Conservation (phyloP, 1,140 invertebrate genomes). For the Danaus melanippus region DNA sequence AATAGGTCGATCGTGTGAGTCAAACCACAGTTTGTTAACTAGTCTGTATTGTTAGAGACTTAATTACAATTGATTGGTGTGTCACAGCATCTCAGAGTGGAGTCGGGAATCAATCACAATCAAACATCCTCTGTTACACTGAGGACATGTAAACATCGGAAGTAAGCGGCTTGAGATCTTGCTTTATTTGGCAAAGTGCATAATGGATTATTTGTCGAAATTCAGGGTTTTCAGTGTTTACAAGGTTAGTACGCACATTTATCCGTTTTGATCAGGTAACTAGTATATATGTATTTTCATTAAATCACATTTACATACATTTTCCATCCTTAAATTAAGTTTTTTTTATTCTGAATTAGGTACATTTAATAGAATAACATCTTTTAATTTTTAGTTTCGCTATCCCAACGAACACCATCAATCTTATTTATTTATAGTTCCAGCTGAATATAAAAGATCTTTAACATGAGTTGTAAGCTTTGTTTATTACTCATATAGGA, state of each 20-base stretch:
- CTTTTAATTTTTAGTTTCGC: too few species aligned
- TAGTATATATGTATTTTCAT: too few species aligned
- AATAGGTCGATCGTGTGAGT: constrained; percentile 5
- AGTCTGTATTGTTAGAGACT: constrained; percentile 28
- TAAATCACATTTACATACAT: too few species aligned
- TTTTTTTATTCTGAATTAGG: background rate
- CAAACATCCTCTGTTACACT: constrained; percentile 16
- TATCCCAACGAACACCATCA: too few species aligned
- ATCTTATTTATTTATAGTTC: too few species aligned
- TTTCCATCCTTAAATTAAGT: background rate
- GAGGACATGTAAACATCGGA: constrained; percentile 35
- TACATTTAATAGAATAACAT: background rate
- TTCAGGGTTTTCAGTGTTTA: background rate
- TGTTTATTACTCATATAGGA: too few species aligned
- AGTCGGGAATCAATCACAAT: constrained; percentile 24
- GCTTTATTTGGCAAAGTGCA: background rate
- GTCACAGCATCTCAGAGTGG: constrained; percentile 32
- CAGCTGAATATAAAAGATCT: too few species aligned
- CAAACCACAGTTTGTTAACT: constrained; percentile 17
- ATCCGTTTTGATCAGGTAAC: too few species aligned
- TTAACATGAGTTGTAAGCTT: too few species aligned
- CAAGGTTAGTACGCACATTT: background rate
- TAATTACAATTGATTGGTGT: constrained; percentile 60
- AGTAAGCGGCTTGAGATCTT: background rate
- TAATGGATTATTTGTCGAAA: background rate